Evolutionary conservation across 2,797 vertebrate species (phyloP), one percentile per base, ranked within the genome.

Genomic region (Eulemur mongoz): DNA sequence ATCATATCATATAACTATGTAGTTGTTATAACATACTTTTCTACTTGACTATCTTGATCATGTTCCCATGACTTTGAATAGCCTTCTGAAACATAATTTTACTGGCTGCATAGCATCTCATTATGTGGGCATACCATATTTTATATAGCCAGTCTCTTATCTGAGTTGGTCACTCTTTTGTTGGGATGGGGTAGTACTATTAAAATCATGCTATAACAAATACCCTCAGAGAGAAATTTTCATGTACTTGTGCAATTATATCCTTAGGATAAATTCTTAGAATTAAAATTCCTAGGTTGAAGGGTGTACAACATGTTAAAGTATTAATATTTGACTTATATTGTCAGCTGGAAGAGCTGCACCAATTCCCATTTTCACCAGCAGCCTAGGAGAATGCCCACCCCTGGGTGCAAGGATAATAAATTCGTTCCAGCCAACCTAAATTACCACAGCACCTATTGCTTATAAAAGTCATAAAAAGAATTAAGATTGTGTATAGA

Each of bases 401-500:
- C n/a, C 65, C 88, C 54, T 79, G 15, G 14, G 63, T 35, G 76
- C 45, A 54, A 25, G 30, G 59, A 59, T 27, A 59, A 82, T 22
- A 90, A 54, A 76, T 72, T 76, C 43, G 79, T 81, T 73, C 73
- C 57, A 87, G 52, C 20, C 2, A 7, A 43, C 32, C 7, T 78
- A 54, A 91, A 48, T 65, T 78, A 69, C 20, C 69, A 45, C 2
- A 17, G 54, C 52, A 20, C 38, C 27, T 35, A 15, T 25, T 59
- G 86, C 43, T 95, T 80, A 61, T 30, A 72, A 97, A 76, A 70
- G 79, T 78, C 45, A 23, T 86, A 57, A 87, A 82, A 82, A 80
- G 30, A 0, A 0, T 92, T 91, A 93, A 88, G 95, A 63, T 25
- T 59, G 54, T 90, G 87, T 57, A 67, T 89, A 61, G 43, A 85